Conservation (phyloP, 2,888 invertebrate genomes). For the Drosophila neotestacea region DNA sequence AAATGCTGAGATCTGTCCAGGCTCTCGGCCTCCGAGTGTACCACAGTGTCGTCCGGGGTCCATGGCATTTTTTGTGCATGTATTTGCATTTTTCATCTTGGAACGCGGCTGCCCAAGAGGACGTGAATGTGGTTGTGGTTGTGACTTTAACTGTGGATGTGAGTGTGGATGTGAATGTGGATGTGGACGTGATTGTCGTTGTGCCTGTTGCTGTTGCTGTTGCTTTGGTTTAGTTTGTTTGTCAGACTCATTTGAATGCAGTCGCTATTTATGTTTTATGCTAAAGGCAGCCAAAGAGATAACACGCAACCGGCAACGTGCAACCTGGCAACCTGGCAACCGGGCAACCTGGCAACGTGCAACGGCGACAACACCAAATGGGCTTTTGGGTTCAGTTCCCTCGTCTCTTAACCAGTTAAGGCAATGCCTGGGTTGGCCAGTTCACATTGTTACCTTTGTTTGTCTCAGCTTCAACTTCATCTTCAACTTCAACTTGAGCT, state of each 20-base stretch:
- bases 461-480: conserved; percentile 12
- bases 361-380: conserved; percentile 51
- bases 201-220: conserved; percentile 20
- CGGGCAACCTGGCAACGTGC: conserved; percentile 25
- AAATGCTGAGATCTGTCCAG: conserved; percentile 3
- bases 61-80: conserved; percentile 48
- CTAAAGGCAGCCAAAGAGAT: conserved; percentile 69
- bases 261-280: conserved; percentile 80
- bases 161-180: conserved; percentile 7
- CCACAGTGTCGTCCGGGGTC: neutral
- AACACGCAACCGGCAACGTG: conserved; percentile 57
- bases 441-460: conserved; percentile 54
- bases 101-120: neutral
- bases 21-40: neutral
- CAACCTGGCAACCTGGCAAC: conserved; percentile 37
- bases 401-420: conserved; percentile 42
- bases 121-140: conserved; percentile 5
- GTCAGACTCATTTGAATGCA: conserved; percentile 80
- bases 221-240: conserved; percentile 73
- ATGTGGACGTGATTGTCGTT: conserved; percentile 22
- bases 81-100: conserved; percentile 63
- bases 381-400: conserved; percentile 1
- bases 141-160: neutral
- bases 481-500: neutral
- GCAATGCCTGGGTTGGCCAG: conserved; percentile 45